Conservation (phyloP, 2,888 invertebrate species). For the Petrolisthes cinctipes region DNA sequence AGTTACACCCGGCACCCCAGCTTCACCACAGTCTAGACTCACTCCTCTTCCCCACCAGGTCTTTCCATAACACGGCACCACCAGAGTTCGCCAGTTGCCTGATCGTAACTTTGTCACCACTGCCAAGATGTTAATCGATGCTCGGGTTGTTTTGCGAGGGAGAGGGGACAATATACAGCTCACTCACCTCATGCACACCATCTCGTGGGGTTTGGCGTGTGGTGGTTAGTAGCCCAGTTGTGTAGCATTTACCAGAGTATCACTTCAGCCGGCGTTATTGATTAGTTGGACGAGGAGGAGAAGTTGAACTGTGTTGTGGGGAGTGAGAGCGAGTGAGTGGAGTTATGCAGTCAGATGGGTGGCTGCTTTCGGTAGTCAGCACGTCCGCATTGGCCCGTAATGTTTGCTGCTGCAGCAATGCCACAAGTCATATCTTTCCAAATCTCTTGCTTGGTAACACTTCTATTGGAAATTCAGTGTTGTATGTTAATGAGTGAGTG, state of each 20-base stretch:
- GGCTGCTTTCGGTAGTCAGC: conserved; percentile 22
- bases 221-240: background rate
- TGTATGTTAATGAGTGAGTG: background rate
- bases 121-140: conserved; percentile 9
- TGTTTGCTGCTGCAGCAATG: conserved; percentile 17
- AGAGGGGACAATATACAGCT: background rate
- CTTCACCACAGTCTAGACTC: background rate
- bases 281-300: conserved; percentile 46
- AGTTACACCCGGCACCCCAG: background rate
- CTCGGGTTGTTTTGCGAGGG: background rate
- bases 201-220: too few species aligned
- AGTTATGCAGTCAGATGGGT: conserved; percentile 39
- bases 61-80: background rate
- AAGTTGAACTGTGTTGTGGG: conserved; percentile 41
- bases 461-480: background rate
- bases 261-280: conserved; percentile 51
- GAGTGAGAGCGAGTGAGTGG: conserved; percentile 14
- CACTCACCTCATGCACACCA: background rate
- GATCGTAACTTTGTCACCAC: background rate
- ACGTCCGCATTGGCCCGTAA: background rate
- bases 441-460: background rate
- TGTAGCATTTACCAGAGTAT: conserved; percentile 30
- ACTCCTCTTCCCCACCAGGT: background rate
- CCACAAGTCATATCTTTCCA: background rate
- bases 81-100: background rate